Evolutionary conservation across 2,113 vertebrate species (phyloP).

Genomic region (Etia nguti): DNA sequence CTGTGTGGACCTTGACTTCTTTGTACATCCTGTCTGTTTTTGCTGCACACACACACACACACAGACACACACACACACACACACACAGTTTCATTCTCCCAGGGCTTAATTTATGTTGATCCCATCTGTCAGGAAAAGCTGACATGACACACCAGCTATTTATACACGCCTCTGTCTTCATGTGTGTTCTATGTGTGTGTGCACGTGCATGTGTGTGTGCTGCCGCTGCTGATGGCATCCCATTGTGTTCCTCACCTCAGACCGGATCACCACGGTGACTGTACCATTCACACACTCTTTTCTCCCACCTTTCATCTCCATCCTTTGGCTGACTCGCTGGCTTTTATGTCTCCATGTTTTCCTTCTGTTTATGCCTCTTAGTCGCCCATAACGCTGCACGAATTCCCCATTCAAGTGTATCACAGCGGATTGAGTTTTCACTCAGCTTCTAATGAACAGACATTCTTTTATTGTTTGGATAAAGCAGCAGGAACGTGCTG

Average conservation of each 20-base stretch:
- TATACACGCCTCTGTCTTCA: neutral
- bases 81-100: neutral
- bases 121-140: constrained; percentile 52
- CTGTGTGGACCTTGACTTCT: neutral
- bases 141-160: constrained; percentile 39
- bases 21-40: neutral
- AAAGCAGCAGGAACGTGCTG: neutral
- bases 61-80: neutral
- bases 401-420: neutral
- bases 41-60: neutral
- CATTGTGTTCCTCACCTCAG: constrained; percentile 7
- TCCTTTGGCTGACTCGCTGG: neutral
- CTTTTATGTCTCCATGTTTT: constrained; percentile 9
- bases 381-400: neutral
- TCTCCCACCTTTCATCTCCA: constrained; percentile 19
- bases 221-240: neutral
- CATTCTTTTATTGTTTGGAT: neutral
- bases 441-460: neutral
- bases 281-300: neutral
- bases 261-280: constrained; percentile 8
- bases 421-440: neutral
- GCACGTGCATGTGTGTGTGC: neutral
- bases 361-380: neutral
- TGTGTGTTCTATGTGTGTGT: neutral
- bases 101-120: constrained; percentile 38